phyloP scores from a whole-genome alignment of 2,888 invertebrate genomes.

The Acanthococcus lagerstroemiae region DNA sequence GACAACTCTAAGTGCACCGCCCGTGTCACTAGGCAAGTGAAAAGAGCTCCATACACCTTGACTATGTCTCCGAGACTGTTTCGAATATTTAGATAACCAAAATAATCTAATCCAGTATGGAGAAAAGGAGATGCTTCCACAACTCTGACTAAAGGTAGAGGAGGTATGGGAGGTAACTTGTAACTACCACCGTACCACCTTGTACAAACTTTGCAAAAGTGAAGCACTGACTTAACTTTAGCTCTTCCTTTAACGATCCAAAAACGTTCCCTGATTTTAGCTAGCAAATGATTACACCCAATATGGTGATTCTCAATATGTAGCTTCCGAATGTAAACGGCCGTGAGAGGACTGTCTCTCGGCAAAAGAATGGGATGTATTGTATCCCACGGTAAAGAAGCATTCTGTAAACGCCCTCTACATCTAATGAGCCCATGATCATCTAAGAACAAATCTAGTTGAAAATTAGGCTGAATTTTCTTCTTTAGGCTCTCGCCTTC shows the following conservation, averaged over 20 bases:
- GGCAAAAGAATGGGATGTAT: constrained; percentile 4
- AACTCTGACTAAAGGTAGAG: not conserved
- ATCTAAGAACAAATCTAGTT: not conserved
- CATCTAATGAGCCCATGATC: not conserved
- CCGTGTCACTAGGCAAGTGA: constrained; percentile 4
- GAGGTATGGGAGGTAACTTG: not conserved
- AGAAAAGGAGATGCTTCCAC: not conserved
- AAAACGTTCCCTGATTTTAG: not conserved
- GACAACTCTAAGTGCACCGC: not conserved
- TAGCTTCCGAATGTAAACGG: not conserved
- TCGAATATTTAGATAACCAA: not conserved
- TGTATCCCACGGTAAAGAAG: not conserved
- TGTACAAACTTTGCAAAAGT: not conserved
- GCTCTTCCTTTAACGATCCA: not conserved
- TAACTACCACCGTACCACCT: constrained; percentile 2
- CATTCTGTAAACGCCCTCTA: not conserved
- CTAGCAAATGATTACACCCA: not conserved
- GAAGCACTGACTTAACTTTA: not conserved
- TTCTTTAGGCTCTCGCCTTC: not conserved
- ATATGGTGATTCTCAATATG: not conserved
- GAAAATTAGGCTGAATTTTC: not conserved
- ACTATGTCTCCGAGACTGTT: not conserved
- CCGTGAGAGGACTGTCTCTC: not conserved
- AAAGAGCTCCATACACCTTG: not conserved
- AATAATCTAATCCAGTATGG: not conserved